phyloP scores from a whole-genome alignment of 2,113 vertebrate species.

The Clarias gariepinus region DNA sequence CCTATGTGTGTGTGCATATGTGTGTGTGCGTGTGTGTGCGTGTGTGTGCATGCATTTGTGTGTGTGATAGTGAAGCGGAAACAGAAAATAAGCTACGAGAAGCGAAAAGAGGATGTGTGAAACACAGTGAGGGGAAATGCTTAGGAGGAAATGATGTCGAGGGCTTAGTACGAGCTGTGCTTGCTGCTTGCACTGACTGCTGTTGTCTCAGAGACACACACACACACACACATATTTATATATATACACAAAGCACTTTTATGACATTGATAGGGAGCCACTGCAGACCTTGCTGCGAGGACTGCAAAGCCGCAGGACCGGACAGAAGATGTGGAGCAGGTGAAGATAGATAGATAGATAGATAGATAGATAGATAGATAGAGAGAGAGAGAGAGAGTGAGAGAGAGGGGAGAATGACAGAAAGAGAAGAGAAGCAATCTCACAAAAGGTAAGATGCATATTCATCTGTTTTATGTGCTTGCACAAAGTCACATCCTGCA shows the following conservation, averaged over 20 bases:
- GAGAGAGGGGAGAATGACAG: conserved; percentile 36
- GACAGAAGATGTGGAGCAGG: conserved; percentile 59
- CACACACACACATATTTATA: not conserved
- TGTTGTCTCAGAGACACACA: conserved; percentile 16
- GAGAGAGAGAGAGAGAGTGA: conserved; percentile 25
- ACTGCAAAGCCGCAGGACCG: conserved; percentile 57
- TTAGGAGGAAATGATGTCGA: conserved; percentile 59
- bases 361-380: not conserved
- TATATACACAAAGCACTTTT: conserved; percentile 32
- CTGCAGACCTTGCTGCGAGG: conserved; percentile 55
- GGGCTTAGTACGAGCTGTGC: conserved; percentile 35
- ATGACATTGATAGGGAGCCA: conserved; percentile 66
- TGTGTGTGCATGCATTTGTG: not conserved
- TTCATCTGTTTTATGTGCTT: not conserved
- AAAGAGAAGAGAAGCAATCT: conserved; percentile 43
- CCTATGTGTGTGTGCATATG: not conserved
- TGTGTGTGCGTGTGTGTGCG: conserved; percentile 16
- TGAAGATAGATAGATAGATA: conserved; percentile 44
- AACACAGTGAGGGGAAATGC: conserved; percentile 51
- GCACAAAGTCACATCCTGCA: not conserved
- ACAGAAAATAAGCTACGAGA: conserved; percentile 30
- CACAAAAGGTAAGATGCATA: conserved; percentile 56
- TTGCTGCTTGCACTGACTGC: conserved; percentile 38
- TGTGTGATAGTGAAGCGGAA: conserved; percentile 2
- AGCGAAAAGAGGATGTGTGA: conserved; percentile 53